A percentile compares a stretch with the other conserved stretches of the same genome.
These are phyloP conservation scores for Hormiphora californensis DNA, from an alignment of 37 sponge, comb jelly and placozoan genomes.

Conservation along the genomic window DNA sequence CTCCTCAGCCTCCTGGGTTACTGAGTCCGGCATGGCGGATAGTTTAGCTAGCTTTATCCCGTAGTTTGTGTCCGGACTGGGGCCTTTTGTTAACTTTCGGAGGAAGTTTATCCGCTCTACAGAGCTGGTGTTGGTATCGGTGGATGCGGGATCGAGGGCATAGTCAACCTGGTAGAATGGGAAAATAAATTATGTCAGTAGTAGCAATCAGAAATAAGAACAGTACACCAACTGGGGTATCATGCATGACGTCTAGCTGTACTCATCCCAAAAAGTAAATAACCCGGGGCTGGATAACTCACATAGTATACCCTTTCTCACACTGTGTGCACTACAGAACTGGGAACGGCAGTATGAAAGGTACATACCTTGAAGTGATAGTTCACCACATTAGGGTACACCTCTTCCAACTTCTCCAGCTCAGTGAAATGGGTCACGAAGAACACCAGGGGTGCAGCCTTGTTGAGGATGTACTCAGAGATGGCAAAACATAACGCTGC, in stretches of 20 bases:
- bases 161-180: not conserved
- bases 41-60: conserved; percentile 51
- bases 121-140: too few relatives aligned
- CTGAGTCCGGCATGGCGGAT: not conserved
- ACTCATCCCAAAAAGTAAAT: too few relatives aligned
- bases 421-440: conserved; percentile 87
- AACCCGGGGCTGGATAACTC: too few relatives aligned
- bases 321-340: too few relatives aligned
- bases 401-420: conserved; percentile 67
- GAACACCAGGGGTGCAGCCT: conserved; percentile 68
- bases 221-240: too few relatives aligned
- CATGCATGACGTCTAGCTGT: too few relatives aligned
- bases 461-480: conserved; percentile 75
- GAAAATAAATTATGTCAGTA: too few relatives aligned
- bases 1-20: conserved; percentile 9
- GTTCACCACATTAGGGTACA: conserved; percentile 92
- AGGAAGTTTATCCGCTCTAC: conserved; percentile 30
- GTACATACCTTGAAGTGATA: conserved; percentile 58
- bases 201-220: too few relatives aligned
- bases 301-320: too few relatives aligned
- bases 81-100: conserved; percentile 11
- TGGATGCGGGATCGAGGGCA: conserved; percentile 12
- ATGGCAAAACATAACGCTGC: conserved; percentile 90
- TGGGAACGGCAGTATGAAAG: too few relatives aligned
- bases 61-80: not conserved